Evolutionary conservation across 2,888 invertebrate genomes (phyloP).

Genomic region (Acleris emargana): DNA sequence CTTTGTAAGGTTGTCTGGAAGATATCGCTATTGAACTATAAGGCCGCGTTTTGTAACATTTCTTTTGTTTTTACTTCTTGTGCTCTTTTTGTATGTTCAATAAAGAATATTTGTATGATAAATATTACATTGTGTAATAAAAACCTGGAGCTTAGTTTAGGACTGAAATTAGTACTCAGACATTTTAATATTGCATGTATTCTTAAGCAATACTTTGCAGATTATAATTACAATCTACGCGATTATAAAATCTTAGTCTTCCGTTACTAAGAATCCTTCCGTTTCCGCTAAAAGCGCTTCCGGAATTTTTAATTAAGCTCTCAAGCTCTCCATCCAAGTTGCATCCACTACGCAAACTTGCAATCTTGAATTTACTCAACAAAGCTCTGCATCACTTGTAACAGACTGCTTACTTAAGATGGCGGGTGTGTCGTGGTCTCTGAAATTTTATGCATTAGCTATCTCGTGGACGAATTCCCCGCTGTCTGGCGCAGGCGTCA

Average conservation of each 20-base stretch:
- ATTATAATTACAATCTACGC: neutral
- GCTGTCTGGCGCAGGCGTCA: slow-evolving; percentile 48
- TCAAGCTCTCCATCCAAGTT: neutral
- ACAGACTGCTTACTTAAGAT: slow-evolving; percentile 42
- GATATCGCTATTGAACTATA: no score
- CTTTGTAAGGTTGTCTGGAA: no score
- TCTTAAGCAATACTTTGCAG: no score
- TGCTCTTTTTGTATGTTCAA: no score
- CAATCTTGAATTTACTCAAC: slow-evolving; percentile 8
- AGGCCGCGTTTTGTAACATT: no score
- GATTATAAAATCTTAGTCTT: neutral
- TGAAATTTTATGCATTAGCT: slow-evolving; percentile 59
- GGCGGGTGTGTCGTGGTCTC: slow-evolving; percentile 39
- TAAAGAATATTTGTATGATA: no score
- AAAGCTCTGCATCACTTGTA: slow-evolving; percentile 10
- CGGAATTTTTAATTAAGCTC: slow-evolving; percentile 13
- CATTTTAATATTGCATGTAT: no score
- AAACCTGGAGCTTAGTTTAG: no score
- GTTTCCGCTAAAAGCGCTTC: neutral
- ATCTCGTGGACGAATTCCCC: slow-evolving; percentile 47
- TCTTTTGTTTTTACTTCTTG: no score
- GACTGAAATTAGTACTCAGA: no score
- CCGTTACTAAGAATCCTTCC: neutral
- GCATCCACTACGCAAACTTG: neutral
- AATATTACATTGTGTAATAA: no score